Evolutionary conservation across 2,888 invertebrate species (phyloP).

Genomic region (Notodonta dromedarius): DNA sequence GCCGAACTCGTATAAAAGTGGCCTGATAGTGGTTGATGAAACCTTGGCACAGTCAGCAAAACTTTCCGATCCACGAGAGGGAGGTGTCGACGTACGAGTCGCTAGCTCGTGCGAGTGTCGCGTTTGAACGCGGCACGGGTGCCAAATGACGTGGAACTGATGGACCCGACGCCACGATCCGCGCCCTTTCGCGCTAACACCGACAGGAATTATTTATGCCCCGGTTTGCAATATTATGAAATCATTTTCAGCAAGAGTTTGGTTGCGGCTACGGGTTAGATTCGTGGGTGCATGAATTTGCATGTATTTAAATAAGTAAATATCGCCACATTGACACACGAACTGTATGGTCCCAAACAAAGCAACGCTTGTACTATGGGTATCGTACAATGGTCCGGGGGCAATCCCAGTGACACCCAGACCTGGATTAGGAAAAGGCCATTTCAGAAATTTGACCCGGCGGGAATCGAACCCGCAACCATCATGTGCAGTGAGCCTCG

Average conservation of each 20-base stretch:
- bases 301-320: too few relatives aligned
- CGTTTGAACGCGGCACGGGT: conserved; percentile 56
- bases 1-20: too few relatives aligned
- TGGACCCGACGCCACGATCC: conserved; percentile 64
- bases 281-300: too few relatives aligned
- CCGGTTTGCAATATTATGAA: conserved; percentile 46
- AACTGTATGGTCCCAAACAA: too few relatives aligned
- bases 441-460: too few relatives aligned
- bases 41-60: conserved; percentile 51
- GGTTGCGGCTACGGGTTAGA: not conserved
- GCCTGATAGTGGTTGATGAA: not conserved
- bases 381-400: too few relatives aligned
- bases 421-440: too few relatives aligned
- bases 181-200: conserved; percentile 56
- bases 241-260: conserved; percentile 23
- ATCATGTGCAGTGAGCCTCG: too few relatives aligned
- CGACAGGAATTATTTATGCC: conserved; percentile 57
- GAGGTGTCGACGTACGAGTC: conserved; percentile 52
- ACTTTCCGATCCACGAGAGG: conserved; percentile 60
- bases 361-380: too few relatives aligned
- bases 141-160: conserved; percentile 70
- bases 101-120: conserved; percentile 49
- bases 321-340: too few relatives aligned
- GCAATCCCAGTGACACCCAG: too few relatives aligned
- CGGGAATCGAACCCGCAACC: too few relatives aligned